Conservation (phyloP, 2,888 invertebrate species). For the Euspilapteryx auroguttella region DNA sequence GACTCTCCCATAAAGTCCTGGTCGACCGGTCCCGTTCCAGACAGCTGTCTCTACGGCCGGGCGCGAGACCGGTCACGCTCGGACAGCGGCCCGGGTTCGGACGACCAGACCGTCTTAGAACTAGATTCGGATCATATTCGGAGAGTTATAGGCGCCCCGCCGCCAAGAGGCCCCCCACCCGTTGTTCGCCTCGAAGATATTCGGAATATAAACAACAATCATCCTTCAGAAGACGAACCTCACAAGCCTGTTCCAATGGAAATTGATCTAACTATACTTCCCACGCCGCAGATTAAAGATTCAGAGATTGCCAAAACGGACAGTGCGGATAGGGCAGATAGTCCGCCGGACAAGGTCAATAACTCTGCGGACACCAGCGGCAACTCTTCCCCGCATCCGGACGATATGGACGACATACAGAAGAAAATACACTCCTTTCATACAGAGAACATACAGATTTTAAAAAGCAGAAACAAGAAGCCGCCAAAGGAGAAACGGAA, state of each 20-base stretch:
- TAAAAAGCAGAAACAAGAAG: conserved; percentile 64
- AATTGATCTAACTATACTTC: conserved; percentile 37
- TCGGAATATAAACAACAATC: conserved; percentile 34
- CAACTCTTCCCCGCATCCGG: conserved; percentile 48
- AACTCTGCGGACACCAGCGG: conserved; percentile 49
- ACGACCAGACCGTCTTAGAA: too few species aligned
- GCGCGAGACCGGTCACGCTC: conserved; percentile 42
- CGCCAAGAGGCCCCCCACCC: conserved; percentile 35
- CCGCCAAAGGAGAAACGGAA: conserved; percentile 51
- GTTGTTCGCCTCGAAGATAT: conserved; percentile 26
- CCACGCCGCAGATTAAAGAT: conserved; percentile 35
- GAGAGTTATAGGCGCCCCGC: conserved; percentile 44
- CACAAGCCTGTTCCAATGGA: conserved; percentile 48
- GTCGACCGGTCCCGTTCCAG: too few species aligned
- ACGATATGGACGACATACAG: conserved; percentile 65
- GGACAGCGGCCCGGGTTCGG: conserved; percentile 46
- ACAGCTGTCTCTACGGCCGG: too few species aligned
- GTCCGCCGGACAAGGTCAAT: conserved; percentile 34
- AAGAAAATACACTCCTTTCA: conserved; percentile 66
- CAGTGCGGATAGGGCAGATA: conserved; percentile 28
- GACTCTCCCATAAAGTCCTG: conserved; percentile 48
- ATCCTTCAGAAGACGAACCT: too few species aligned
- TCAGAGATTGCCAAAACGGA: conserved; percentile 20
- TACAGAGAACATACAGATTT: conserved; percentile 63
- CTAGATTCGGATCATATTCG: conserved; percentile 41